These are phyloP conservation scores for Pyrocoelia pectoralis DNA, from an alignment of 2,888 invertebrate genomes.

Conservation along the genomic window DNA sequence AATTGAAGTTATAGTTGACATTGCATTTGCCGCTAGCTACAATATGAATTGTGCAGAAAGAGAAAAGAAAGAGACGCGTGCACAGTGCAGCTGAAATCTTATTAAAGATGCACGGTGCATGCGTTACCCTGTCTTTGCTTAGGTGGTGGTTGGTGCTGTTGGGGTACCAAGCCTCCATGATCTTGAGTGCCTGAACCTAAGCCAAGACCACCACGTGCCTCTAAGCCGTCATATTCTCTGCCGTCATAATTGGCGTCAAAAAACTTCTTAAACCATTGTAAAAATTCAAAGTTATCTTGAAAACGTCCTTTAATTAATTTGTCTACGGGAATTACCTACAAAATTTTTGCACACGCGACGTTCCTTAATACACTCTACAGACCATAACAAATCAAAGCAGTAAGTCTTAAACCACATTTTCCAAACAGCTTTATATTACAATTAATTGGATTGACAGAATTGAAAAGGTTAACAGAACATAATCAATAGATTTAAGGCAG, in stretches of 20 bases:
- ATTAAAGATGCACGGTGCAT: conserved; percentile 30
- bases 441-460: too few species aligned
- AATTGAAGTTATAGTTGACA: too few species aligned
- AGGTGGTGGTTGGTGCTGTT: conserved; percentile 56
- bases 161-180: conserved; percentile 58
- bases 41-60: too few species aligned
- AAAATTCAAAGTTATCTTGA: conserved; percentile 99
- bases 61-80: conserved; percentile 28
- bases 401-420: background rate
- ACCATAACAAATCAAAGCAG: background rate
- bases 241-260: conserved; percentile 99
- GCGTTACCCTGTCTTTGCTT: conserved; percentile 48
- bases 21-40: too few species aligned
- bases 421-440: too few species aligned
- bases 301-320: conserved; percentile 98
- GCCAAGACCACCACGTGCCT: conserved; percentile 83
- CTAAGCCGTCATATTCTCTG: conserved; percentile 92
- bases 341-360: conserved; percentile 30
- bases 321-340: conserved; percentile 98
- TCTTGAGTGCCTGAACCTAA: conserved; percentile 69
- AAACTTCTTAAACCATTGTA: conserved; percentile 99
- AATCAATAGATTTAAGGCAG: too few species aligned
- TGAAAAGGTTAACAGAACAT: too few species aligned
- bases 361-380: background rate
- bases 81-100: conserved; percentile 31